Conservation (phyloP, 2,797 vertebrate genomes). For the Coluber constrictor region DNA sequence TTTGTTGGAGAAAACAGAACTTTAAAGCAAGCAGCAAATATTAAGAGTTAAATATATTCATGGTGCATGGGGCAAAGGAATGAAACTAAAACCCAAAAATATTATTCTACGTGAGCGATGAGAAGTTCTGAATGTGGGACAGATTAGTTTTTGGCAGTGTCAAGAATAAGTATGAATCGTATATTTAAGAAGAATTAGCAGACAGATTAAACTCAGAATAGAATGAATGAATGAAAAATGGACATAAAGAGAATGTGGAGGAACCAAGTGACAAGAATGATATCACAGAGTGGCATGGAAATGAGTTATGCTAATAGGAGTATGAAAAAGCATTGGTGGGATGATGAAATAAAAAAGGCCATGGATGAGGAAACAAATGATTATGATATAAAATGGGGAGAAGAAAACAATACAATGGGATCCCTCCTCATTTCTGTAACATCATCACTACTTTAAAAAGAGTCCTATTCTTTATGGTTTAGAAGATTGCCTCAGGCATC, state of each 20-base stretch:
- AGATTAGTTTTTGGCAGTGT: not conserved
- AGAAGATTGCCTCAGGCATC: not conserved
- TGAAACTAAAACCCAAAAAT: not conserved
- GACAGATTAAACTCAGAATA: not conserved
- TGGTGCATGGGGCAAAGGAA: not conserved
- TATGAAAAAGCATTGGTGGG: not conserved
- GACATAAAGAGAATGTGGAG: not conserved
- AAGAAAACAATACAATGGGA: not conserved
- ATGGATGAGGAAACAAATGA: not conserved
- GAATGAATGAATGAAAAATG: not conserved
- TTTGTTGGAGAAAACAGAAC: not conserved
- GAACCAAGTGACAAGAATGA: not conserved
- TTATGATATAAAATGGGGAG: not conserved
- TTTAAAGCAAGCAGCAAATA: not conserved
- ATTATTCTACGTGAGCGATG: not conserved
- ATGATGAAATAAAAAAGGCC: not conserved
- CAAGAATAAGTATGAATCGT: not conserved
- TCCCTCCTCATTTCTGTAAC: not conserved
- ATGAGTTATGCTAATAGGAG: not conserved
- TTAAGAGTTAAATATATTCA: not conserved
- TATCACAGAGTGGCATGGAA: not conserved
- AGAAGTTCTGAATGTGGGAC: not conserved
- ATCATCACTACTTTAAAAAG: slow-evolving; percentile 11
- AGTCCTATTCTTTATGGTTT: not conserved
- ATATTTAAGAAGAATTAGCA: not conserved